phyloP scores from a whole-genome alignment of 1,140 invertebrate species.

The Hypsibius dujardini region DNA sequence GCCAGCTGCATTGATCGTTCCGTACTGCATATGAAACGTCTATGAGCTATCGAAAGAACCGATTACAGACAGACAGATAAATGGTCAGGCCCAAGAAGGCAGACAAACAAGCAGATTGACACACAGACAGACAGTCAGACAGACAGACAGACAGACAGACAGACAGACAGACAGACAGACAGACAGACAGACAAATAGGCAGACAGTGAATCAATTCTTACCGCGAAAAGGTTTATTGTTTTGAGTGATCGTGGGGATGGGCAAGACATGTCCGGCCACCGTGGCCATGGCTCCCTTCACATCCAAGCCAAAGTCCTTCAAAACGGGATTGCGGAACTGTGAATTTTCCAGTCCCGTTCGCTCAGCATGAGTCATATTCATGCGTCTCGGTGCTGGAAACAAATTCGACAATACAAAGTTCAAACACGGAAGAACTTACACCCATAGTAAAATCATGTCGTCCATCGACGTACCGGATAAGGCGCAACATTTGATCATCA shows the following conservation, averaged over 20 bases:
- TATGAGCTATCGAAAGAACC: too few relatives aligned
- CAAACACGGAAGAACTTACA: too few relatives aligned
- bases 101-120: background rate
- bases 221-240: too few relatives aligned
- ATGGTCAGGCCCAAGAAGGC: background rate
- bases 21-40: background rate
- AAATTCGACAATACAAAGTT: slow-evolving; percentile 10
- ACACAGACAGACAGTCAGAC: background rate
- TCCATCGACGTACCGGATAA: background rate
- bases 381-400: background rate
- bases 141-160: too few relatives aligned
- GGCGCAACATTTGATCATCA: background rate
- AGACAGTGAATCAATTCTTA: too few relatives aligned
- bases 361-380: background rate
- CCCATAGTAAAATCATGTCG: too few relatives aligned
- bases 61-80: too few relatives aligned
- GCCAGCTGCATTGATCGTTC: background rate
- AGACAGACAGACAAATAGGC: too few relatives aligned
- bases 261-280: background rate
- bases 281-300: background rate
- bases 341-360: too few relatives aligned
- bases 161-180: too few relatives aligned
- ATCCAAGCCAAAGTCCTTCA: background rate
- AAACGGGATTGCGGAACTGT: background rate
- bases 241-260: background rate